Base-by-base conservation (phyloP, 2,888 invertebrate species). In the Epinotia bilunana region DNA sequence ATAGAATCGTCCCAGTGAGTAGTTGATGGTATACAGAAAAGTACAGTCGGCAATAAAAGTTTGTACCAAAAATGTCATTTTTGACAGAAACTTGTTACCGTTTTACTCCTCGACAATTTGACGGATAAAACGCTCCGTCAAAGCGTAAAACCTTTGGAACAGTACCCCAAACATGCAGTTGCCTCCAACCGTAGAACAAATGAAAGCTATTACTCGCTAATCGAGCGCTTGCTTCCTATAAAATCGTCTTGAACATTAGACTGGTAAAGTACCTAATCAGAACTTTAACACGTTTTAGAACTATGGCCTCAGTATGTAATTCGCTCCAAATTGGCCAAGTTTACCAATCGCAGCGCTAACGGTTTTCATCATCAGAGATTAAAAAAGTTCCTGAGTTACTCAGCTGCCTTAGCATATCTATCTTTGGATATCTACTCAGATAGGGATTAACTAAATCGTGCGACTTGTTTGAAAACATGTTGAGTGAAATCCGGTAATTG, bases 301-400 rank as follows among this genome's bases (percentile, higher is more conserved):
- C 72, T 18, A 72, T 64, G 57, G 28, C 49, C n/a, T 28, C 55
- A 13, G 55, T 62, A 67, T 67, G 67, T 60, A 61, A 61, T 53
- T 73, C 20, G 53, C 23, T 33, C 49, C 46, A 73, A 73, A 68
- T 73, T 73, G 60, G 49, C 53, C 60, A 68, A 73, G 73, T 68
- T 73, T 67, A 73, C 67, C 60, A 61, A 55, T n/a, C 67, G 61
- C 23, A 16, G 33, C 9, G 58, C 65, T 67, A 73, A 73, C 53
- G 55, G 67, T 16, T 67, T 58, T 60, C 53, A 65, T 60, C 58
- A 53, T 58, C 23, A 58, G 11, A 65, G 64, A 73, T 73, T 73
- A 65, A 67, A 73, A 72, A 73, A 73, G 73, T 67, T 73, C 13
- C 18, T 9, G 13, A 23, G 43, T 53, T 67, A 60, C 58, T 64